Evolutionary conservation across 2,888 invertebrate genomes (phyloP).

Genomic region (Stenolophus ochropezus): DNA sequence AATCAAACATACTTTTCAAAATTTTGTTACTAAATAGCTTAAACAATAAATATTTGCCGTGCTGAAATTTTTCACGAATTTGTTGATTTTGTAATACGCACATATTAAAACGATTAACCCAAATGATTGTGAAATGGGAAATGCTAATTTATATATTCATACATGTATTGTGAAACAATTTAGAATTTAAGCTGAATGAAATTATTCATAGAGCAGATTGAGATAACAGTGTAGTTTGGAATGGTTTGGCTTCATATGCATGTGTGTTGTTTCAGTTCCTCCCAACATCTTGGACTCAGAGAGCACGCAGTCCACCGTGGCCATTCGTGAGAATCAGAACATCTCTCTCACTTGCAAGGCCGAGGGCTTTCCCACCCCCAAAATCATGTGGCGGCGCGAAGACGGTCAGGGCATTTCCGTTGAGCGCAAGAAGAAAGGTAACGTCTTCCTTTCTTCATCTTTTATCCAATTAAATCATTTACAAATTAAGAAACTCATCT

Average conservation of each 20-base stretch:
- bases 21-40: not conserved
- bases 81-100: conserved; percentile 31
- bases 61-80: not conserved
- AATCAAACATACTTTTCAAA: conserved; percentile 21
- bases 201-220: not conserved
- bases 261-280: conserved; percentile 81
- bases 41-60: conserved; percentile 11
- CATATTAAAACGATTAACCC: conserved; percentile 26
- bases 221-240: not conserved
- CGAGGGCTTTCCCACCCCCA: conserved; percentile 92
- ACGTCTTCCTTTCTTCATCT: no score
- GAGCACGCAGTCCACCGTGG: conserved; percentile 93
- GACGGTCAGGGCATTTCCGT: conserved; percentile 91
- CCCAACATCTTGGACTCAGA: conserved; percentile 94
- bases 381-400: conserved; percentile 94
- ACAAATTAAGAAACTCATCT: no score
- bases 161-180: conserved; percentile 3
- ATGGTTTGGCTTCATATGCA: not conserved
- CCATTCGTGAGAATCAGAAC: conserved; percentile 94
- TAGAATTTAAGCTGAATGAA: not conserved
- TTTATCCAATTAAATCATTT: no score
- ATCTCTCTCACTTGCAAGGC: conserved; percentile 94
- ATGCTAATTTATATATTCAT: conserved; percentile 5
- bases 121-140: conserved; percentile 32
- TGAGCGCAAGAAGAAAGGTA: conserved; percentile 91